Evolutionary conservation across 2,797 vertebrate genomes (phyloP).

Genomic region (Gymnocypris eckloni): DNA sequence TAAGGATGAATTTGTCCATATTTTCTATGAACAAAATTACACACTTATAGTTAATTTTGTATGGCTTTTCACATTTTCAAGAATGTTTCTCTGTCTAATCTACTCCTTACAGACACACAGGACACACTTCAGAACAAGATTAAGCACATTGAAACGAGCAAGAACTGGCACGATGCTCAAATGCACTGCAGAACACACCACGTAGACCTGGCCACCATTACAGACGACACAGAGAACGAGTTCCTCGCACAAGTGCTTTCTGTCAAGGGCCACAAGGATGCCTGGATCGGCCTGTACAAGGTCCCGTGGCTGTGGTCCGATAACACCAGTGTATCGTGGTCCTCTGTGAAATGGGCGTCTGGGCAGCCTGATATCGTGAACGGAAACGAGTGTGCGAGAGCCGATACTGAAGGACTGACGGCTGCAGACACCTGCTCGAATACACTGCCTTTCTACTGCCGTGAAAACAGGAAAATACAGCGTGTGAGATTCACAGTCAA

Average conservation of each 20-base stretch:
- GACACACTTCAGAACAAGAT: background rate
- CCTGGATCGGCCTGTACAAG: constrained; percentile 46
- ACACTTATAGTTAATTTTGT: background rate
- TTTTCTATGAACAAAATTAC: no score
- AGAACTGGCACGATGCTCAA: background rate
- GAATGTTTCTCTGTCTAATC: background rate
- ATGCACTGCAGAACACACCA: background rate
- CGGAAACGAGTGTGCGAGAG: background rate
- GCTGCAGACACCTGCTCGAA: background rate
- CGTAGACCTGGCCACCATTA: background rate
- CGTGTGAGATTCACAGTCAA: background rate
- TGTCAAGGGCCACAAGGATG: accelerated
- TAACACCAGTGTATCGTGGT: no score
- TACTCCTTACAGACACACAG: background rate
- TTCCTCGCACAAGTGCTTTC: background rate
- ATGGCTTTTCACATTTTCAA: background rate
- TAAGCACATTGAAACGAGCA: accelerated
- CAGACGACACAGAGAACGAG: accelerated
- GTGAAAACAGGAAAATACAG: background rate
- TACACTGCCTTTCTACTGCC: background rate
- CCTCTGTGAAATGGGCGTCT: background rate
- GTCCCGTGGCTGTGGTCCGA: constrained; percentile 37
- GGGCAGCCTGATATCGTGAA: background rate
- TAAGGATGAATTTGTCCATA: no score
- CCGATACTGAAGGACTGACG: background rate